Evolutionary conservation across 1,140 invertebrate genomes (phyloP), one percentile per base, ranked within the genome.

Genomic region (Chionoecetes opilio): DNA sequence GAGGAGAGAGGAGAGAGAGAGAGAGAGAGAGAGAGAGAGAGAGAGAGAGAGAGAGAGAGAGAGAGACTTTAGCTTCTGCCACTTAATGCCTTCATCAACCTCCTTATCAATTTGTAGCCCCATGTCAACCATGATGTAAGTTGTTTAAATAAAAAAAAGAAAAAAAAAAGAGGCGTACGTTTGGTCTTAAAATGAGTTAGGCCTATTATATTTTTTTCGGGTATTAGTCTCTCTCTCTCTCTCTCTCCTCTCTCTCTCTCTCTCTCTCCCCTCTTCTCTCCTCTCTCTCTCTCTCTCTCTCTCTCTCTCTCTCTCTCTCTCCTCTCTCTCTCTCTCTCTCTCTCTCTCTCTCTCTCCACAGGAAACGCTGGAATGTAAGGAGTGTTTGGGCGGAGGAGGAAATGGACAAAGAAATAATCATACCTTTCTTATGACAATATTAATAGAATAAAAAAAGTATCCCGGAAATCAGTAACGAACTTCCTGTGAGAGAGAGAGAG

Each of bases 161-260:
- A 46, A 14, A 46, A 14, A 46, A 14, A 46, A 14, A 46, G 41
- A 75, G 63, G 63, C 63, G 21, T 75, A 21, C 63, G 63, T n/a
- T 75, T 75, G 63, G 63, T 75, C 63, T 75, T 75, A 75, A 75
- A 75, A 75, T 75, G 21, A 75, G 63, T 75, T 89, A 41, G 37
- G 37, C 32, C 29, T 29, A 29, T 38, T 88, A 26, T 2, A 9
- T 89, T 31, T 89, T 31, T 89, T 38, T 41, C 3, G 63, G 21
- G 63, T 75, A n/a, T 75, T 89, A 5, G 37, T 14, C 8, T 8
- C 17, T 41, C 32, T 89, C 35, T 89, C 87, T 89, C 87, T 87
- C 85, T 87, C 85, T 87, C 85, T 87, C 85, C 85, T 87, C 85
- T 87, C 85, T 87, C 85, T 87, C 85, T 87, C 85, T 87, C 85